These are phyloP conservation scores for Norana najaformis DNA, from an alignment of 2,888 invertebrate species.

Conservation along the genomic window DNA sequence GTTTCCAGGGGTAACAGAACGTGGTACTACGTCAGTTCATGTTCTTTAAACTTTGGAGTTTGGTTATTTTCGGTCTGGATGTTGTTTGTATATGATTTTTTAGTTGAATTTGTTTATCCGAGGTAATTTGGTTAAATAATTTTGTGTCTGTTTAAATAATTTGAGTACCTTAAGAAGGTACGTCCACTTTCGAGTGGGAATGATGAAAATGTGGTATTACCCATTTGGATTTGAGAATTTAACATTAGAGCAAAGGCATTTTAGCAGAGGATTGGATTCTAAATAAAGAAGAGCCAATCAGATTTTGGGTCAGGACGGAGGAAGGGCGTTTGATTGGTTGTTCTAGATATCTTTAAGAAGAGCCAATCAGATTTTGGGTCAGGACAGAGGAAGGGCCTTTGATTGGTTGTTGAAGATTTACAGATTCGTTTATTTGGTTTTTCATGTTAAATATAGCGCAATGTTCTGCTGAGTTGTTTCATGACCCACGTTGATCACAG, in stretches of 20 bases:
- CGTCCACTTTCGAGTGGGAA: background rate
- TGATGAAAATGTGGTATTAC: background rate
- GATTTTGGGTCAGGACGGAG: background rate
- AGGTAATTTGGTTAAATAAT: background rate
- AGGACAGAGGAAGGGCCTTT: background rate
- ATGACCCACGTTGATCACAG: background rate
- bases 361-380: background rate
- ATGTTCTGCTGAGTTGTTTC: background rate
- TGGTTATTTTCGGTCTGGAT: background rate
- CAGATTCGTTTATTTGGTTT: background rate
- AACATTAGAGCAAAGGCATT: background rate
- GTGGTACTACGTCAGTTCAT: background rate
- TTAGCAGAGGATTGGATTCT: background rate
- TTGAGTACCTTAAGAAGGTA: background rate
- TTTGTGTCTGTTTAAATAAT: background rate
- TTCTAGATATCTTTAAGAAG: too few relatives aligned
- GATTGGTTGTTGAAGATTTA: background rate
- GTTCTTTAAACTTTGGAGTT: background rate
- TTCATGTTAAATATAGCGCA: too few relatives aligned
- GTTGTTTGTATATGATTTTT: background rate
- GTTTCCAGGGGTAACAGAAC: background rate
- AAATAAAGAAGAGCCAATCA: background rate
- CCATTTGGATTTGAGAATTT: background rate
- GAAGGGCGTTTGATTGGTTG: background rate
- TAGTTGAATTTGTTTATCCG: background rate